These are phyloP conservation scores for Mustelus asterias DNA, from an alignment of 2,113 vertebrate species.

Conservation along the genomic window DNA sequence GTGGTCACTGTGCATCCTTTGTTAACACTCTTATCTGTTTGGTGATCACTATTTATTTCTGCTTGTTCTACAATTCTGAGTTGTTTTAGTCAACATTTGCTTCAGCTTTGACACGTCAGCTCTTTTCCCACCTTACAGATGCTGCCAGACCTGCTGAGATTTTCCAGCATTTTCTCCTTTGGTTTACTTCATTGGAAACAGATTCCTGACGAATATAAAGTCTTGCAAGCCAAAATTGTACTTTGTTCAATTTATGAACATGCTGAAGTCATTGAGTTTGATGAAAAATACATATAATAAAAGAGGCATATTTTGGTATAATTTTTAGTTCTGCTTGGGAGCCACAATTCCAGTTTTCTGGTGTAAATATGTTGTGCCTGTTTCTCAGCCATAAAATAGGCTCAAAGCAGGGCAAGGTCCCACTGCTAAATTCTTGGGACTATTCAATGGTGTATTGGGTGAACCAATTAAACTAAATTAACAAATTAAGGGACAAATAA, in stretches of 20 bases:
- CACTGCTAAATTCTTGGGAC: neutral
- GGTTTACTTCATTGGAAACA: neutral
- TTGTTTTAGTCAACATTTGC: neutral
- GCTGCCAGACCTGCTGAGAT: too few species aligned
- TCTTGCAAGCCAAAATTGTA: neutral
- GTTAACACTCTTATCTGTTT: neutral
- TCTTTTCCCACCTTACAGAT: too few species aligned
- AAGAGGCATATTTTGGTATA: neutral
- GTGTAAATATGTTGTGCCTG: neutral
- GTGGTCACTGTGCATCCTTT: neutral
- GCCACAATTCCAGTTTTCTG: neutral
- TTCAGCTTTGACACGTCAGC: too few species aligned
- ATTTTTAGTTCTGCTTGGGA: neutral
- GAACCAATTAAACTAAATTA: too few species aligned
- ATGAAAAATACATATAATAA: neutral
- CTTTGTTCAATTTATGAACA: neutral
- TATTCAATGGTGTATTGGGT: neutral
- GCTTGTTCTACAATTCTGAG: neutral
- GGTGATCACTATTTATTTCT: neutral
- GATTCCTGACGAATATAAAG: neutral
- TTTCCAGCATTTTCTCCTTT: too few species aligned
- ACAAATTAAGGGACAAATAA: too few species aligned
- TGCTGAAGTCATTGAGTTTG: neutral
- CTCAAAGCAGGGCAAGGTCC: neutral
- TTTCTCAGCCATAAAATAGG: neutral